A percentile compares a stretch with the other conserved stretches of the same genome.
Conservation (phyloP, 2,113 vertebrate genomes). For the Alethe diademata region DNA sequence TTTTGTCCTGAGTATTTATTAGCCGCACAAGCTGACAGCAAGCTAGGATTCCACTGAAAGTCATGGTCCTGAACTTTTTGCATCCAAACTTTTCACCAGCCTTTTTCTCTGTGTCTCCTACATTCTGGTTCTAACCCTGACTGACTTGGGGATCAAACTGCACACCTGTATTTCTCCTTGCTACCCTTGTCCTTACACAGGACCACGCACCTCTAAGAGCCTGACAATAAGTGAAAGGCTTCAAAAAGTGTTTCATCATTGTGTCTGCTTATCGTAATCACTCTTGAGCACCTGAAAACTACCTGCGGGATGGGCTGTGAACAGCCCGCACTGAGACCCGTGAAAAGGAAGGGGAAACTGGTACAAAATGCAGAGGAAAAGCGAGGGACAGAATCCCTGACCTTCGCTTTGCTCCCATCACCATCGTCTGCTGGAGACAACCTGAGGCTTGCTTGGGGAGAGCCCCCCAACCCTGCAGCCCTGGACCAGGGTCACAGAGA, state of each 20-base stretch:
- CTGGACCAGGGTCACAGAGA: background rate
- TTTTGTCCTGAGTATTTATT: background rate
- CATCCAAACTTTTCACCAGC: background rate
- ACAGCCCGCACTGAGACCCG: too few species aligned
- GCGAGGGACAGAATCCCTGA: background rate
- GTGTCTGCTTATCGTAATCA: background rate
- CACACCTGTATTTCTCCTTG: background rate
- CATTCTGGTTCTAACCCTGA: background rate
- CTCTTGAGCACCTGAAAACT: background rate
- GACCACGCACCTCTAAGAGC: background rate
- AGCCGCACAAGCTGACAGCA: background rate
- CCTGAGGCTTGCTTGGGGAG: background rate
- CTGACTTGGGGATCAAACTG: background rate
- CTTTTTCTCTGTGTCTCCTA: background rate
- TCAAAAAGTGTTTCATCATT: background rate
- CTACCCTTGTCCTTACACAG: background rate
- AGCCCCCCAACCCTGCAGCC: background rate
- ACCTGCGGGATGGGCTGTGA: rapidly evolving
- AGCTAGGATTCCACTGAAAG: background rate
- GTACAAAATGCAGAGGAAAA: background rate
- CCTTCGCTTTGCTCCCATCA: background rate
- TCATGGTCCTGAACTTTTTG: background rate
- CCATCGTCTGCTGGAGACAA: background rate
- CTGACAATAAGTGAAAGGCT: too few species aligned
- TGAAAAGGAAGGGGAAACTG: too few species aligned